These are phyloP conservation scores for Babylonia areolata DNA, from an alignment of 1,140 invertebrate species.

Conservation along the genomic window DNA sequence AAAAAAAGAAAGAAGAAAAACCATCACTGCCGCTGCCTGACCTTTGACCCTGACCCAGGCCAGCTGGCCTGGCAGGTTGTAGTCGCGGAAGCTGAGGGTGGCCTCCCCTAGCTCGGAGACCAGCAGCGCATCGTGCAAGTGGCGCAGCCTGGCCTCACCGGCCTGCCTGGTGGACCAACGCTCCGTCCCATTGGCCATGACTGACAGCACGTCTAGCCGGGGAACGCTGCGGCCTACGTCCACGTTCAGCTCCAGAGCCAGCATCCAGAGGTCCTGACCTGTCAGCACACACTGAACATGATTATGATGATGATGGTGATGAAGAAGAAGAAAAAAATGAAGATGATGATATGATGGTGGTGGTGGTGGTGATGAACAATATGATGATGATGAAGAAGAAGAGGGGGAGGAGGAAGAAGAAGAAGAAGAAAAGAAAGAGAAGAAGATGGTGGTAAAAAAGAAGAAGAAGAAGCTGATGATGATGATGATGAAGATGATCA, in stretches of 20 bases:
- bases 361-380: not conserved
- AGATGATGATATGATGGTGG: too few species aligned
- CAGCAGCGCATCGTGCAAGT: not conserved
- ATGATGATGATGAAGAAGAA: not conserved
- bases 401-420: not conserved
- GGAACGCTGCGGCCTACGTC: not conserved
- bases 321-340: too few species aligned
- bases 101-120: not conserved
- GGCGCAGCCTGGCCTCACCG: not conserved
- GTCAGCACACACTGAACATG: not conserved
- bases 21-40: not conserved
- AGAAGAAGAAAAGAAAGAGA: too few species aligned
- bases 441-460: too few species aligned
- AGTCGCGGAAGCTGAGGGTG: not conserved
- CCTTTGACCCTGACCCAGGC: slow-evolving; percentile 4
- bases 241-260: not conserved
- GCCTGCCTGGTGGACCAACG: not conserved
- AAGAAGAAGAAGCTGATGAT: too few species aligned
- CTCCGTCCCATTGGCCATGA: not conserved
- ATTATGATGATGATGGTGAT: too few species aligned
- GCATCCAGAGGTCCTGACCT: not conserved
- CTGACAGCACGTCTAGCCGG: not conserved
- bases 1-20: not conserved
- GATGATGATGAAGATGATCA: too few species aligned
- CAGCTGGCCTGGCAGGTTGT: slow-evolving; percentile 8